A percentile compares a stretch with the other conserved stretches of the same genome.
These are phyloP conservation scores for Drosophila sulfurigaster DNA, from an alignment of 1,140 invertebrate species.

Conservation along the genomic window DNA sequence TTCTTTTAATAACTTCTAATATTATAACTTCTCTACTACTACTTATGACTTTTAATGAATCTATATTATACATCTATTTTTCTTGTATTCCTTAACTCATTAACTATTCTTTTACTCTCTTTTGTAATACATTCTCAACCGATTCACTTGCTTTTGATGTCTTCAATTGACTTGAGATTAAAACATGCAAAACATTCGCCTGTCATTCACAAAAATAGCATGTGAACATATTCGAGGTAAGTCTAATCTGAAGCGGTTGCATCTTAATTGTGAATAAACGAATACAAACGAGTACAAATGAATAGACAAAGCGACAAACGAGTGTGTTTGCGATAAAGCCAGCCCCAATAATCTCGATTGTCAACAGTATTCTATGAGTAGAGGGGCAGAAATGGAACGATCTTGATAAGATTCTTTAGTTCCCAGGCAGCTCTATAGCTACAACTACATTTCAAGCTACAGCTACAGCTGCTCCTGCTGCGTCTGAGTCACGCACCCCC, in stretches of 20 bases:
- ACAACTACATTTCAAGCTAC: neutral
- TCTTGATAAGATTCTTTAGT: slow-evolving; percentile 36
- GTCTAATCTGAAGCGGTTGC: slow-evolving; percentile 13
- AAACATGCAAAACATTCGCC: neutral
- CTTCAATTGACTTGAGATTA: neutral
- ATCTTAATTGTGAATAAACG: slow-evolving; percentile 16
- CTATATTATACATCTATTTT: too few relatives aligned
- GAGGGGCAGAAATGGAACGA: slow-evolving; percentile 24
- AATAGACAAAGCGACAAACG: slow-evolving; percentile 19
- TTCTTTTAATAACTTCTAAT: too few relatives aligned
- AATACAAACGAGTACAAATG: slow-evolving; percentile 17
- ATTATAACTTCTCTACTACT: too few relatives aligned
- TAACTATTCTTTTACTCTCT: too few relatives aligned
- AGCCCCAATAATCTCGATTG: slow-evolving; percentile 55
- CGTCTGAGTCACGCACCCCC: slow-evolving; percentile 35
- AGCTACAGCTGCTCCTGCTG: slow-evolving; percentile 8
- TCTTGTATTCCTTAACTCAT: too few relatives aligned
- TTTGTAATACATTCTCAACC: neutral
- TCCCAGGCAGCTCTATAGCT: neutral
- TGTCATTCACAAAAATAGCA: neutral
- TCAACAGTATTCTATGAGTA: slow-evolving; percentile 65
- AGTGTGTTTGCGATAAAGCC: neutral
- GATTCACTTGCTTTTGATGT: neutral
- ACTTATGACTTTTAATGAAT: neutral
- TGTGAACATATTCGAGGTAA: neutral